Evolutionary conservation across 2,113 vertebrate genomes (phyloP), one percentile per base, ranked within the genome.

Genomic region (Kobus ellipsiprymnus): DNA sequence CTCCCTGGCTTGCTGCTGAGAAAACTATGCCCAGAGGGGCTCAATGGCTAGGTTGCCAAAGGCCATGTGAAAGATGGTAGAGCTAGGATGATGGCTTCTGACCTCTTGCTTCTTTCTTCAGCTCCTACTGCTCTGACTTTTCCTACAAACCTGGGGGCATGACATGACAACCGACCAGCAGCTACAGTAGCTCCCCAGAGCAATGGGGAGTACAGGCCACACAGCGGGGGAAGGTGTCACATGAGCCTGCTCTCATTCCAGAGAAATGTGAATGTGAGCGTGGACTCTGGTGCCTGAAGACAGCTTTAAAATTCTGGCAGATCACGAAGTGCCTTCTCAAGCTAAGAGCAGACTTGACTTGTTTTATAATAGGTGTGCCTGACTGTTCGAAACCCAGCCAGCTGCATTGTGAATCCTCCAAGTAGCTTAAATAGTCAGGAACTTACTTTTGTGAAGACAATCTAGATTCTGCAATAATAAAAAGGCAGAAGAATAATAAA

Each of bases 101-200:
- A 16, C 1, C 33, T 29, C 11, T 0, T 5, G 29, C 16, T 44
- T 33, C 46, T n/a, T 46, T 10, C 62, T 71, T 30, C 50, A 46
- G 33, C 19, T 84, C n/a, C 16, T 25, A 12, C 2, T 15, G 2
- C 29, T 36, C 36, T 30, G 5, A 29, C 16, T 46, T 59, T 62
- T 21, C 25, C 21, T 40, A 10, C 8, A 59, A 2, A 15, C 7
- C 67, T 1, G 1, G 48, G 52, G 15, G 29, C 7, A 4, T 10
- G 27, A 25, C 3, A 2, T 4, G n/a, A 48, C 46, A 15, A 29
- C 1, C 27, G 2, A 13, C 21, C 33, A 3, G 6, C 23, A 12
- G 33, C 5, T 16, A 29, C 2, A 19, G 57, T 0, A 14, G 50
- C 12, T 36, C 55, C 21, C 27, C 14, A 13, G 52, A 11, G 44